Base-by-base conservation (phyloP, 2,888 invertebrate genomes). In the Diadromus collaris region DNA sequence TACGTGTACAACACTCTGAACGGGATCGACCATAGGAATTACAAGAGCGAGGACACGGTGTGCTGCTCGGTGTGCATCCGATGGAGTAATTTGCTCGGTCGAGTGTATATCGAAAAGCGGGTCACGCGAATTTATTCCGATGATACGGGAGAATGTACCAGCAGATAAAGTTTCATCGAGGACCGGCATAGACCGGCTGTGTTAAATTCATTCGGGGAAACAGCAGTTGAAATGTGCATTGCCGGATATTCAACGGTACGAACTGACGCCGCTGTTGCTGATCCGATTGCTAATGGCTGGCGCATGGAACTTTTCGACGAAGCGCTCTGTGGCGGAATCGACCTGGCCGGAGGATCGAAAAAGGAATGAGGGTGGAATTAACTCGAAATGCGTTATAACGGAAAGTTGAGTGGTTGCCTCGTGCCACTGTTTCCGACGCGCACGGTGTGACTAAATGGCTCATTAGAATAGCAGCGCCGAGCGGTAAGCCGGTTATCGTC, bases 281-380 rank as follows among this genome's bases (percentile, higher is more conserved):
- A 65, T 48, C 51, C 21, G 24, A 34, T 54, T 32, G 67, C 51
- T 67, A 54, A 67, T 67, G 67, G 38, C 34, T 34, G 60, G 67
- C 48, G 51, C 32, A 34, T 38, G 48, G 38, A 67, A 54, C 67
- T 51, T 67, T 67, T 67, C 38, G 10, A 10, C 13, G 46, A 48
- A 7, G 34, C 44, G 29, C 46, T 32, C 34, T 51, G 34, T 32
- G 19, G 54, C 34, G 34, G 16, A 34, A 56, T 2, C 29, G 54
- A 29, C 54, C 16, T 13, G 29, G 27, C 6, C n/a, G 24, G n/a
- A 27, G 29, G 54, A 16, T 29, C 7, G 16, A 27, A 56, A 56
- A 29, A 56, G 54, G 54, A 56, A 56, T 16, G 54, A n/a, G 27
- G 54, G 27, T 56, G 24, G 27, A 27, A 56, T 27, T 56, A 56